Evolutionary conservation across 2,888 invertebrate genomes (phyloP).

Genomic region (Eupithecia subumbrata): DNA sequence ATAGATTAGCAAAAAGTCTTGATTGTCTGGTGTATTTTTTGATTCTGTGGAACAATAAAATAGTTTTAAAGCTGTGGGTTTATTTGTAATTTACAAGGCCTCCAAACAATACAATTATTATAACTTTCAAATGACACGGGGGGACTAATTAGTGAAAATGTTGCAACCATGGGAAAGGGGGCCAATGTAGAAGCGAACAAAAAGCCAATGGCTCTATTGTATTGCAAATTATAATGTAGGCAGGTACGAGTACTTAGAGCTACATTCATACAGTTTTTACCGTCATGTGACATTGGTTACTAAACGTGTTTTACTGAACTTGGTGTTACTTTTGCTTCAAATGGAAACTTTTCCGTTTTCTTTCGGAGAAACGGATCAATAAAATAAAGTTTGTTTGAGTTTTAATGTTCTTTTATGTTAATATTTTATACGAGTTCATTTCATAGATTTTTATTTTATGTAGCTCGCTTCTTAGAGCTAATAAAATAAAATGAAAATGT

Average conservation of each 20-base stretch:
- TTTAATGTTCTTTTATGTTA: background rate
- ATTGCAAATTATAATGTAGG: constrained; percentile 45
- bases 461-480: no score
- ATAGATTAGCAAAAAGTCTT: background rate
- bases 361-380: background rate
- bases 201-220: constrained; percentile 56
- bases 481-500: no score
- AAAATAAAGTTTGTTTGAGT: background rate
- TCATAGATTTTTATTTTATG: no score
- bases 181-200: constrained; percentile 51
- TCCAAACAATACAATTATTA: constrained; percentile 22
- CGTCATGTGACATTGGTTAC: constrained; percentile 39
- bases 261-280: constrained; percentile 44
- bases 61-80: background rate
- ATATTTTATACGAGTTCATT: background rate
- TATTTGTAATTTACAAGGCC: constrained; percentile 17
- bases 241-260: constrained; percentile 20
- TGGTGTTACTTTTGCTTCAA: constrained; percentile 6
- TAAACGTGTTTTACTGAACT: constrained; percentile 29
- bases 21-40: background rate
- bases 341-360: background rate
- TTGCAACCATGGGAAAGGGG: constrained; percentile 62
- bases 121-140: constrained; percentile 37
- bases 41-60: constrained; percentile 7
- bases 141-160: constrained; percentile 58